Base-by-base conservation (phyloP, 2,113 vertebrate species). In the Engystomops pustulosus region DNA sequence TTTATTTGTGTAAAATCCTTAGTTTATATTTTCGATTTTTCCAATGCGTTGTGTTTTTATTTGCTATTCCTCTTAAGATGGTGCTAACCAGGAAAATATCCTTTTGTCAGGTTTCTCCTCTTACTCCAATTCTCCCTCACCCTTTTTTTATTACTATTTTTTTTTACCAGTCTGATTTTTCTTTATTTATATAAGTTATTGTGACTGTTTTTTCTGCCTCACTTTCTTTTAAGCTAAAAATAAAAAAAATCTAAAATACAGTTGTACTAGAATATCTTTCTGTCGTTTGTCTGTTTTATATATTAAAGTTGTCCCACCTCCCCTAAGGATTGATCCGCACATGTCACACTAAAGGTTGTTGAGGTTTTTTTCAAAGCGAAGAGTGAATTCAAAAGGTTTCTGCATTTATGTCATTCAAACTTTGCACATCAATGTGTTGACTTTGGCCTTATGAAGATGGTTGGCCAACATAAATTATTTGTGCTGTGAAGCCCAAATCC, bases 1-100 rank as follows among this genome's bases (percentile, higher is more conserved):
- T 79, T 83, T 87, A 53, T 30, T 87, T 87, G 72, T 86, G 83
- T 86, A 78, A 53, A 85, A 76, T 86, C 87, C 87, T 83, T 87
- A 85, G 77, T 86, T 65, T 6, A 23, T 77, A 76, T 74, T 81
- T 67, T 71, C 0, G 11, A 76, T n/a, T 25, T 60, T 45, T 78
- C 25, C n/a, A 36, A 82, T 5, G 11, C 79, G 68, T 72, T 81
- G 75, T 81, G 85, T 88, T 91, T 89, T 69, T 80, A 84, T 34
- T 67, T 1, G 49, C 9, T 44, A 84, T 87, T 88, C 85, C 84
- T 85, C 82, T 84, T 68, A 79, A 67, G 14, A 88, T 89, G 90
- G 90, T 91, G 90, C 90, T 91, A 90, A 38, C 15, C 79, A 84
- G 88, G 60, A 81, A 89, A 89, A 90, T 87, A 89, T 87, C 1